phyloP scores from a whole-genome alignment of 2,888 invertebrate species.

The Meghimatium bilineatum region DNA sequence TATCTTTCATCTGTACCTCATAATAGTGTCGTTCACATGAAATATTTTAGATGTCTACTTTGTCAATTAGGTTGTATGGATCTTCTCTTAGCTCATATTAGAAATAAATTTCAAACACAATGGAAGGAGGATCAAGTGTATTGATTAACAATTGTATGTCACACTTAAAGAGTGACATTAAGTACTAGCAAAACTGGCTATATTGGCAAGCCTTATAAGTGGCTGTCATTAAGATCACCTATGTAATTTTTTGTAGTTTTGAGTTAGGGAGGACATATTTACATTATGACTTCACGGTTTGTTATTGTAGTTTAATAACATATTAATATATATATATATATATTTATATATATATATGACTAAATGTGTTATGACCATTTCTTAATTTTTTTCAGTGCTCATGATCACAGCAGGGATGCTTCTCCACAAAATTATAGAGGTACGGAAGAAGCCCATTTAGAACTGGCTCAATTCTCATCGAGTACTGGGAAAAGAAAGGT shows the following conservation, averaged over 20 bases:
- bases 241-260: background rate
- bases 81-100: background rate
- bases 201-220: background rate
- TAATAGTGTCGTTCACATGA: background rate
- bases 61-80: slow-evolving; percentile 6
- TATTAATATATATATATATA: background rate
- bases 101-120: background rate
- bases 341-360: background rate
- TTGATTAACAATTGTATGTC: slow-evolving; percentile 27
- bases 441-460: slow-evolving; percentile 6
- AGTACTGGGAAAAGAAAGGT: slow-evolving; percentile 38
- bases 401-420: background rate
- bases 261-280: background rate
- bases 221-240: slow-evolving; percentile 23
- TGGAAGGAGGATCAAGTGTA: background rate
- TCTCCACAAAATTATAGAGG: slow-evolving; percentile 17
- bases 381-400: slow-evolving; percentile 20
- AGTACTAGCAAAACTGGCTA: slow-evolving; percentile 13
- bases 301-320: background rate
- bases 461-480: background rate
- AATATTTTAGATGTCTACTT: background rate
- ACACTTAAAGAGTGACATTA: slow-evolving; percentile 29
- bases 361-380: background rate
- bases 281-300: background rate
- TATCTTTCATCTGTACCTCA: background rate